Base-by-base conservation (phyloP, 1,140 invertebrate species). In the Drosophila truncata region DNA sequence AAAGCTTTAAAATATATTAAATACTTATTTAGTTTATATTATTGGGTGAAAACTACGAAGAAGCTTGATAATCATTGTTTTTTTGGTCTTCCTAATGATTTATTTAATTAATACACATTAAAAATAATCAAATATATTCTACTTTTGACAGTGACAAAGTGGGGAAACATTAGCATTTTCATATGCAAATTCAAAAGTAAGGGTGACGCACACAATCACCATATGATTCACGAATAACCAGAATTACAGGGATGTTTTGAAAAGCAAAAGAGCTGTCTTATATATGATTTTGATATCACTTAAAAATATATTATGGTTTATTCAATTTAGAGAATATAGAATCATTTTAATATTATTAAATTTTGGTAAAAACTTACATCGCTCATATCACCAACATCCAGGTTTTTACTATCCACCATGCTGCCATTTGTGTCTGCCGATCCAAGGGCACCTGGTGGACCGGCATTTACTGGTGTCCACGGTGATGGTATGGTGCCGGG, bases 401-500 rank as follows among this genome's bases (percentile, higher is more conserved):
- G 94, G 93, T 96, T 96, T 93, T 96, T 96, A 92, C 95, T 95
- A 94, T 96, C 96, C 94, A 95, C 96, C 94, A 96, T 95, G 94
- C 95, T 95, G 93, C 95, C 95, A 94, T 96, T 96, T 94, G 95
- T 95, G 94, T 95, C 94, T 93, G 94, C 93, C 94, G 95, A 94
- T 94, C 94, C 94, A 95, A 95, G 95, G 94, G 94, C 95, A 92
- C 94, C 94, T 91, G 95, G 80, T 65, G 88, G 92, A 91, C 92
- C 92, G 88, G 93, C 91, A 87, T 93, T 87, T 66, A 93, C 93
- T 93, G 94, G 95, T 93, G 96, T 96, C 96, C 96, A 97, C 95
- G 96, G 96, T 92, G 96, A 96, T 94, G 96, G 96, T 96, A 97
- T 96, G 94, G 96, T 97, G 96, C 95, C 95, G 95, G 95, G 95